Evolutionary conservation across 53 echinoderm and acorn worm genomes (phyloP), one percentile per base, ranked within the genome.

Genomic region (Henricia sp.): DNA sequence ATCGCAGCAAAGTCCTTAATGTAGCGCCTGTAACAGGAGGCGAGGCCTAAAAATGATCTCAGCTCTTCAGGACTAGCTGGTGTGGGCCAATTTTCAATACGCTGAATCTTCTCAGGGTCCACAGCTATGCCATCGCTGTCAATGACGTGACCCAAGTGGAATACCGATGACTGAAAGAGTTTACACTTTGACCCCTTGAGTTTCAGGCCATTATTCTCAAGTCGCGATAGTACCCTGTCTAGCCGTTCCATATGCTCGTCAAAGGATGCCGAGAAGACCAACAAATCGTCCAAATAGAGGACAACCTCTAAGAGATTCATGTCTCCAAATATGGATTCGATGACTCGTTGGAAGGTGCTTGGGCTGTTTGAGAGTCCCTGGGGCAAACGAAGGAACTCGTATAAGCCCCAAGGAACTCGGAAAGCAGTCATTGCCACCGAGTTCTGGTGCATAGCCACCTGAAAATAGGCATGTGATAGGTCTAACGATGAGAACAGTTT

Each of bases 41-140:
- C 65, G 33, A 65, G 37, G 9, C 65, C 65, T 9, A 65, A 36
- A 33, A 65, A 65, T 65, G 65, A 65, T 17, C 65, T 32, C 24
- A 65, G 17, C 17, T 65, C 26, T 33, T 65, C 26, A 32, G 17
- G 5, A 23, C 17, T 65, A 17, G 5, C 17, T 16, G 65, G 29
- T 8, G 17, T 1, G 3, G 65, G 65, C 29, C 65, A 65, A 17
- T 65, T 26, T 4, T 3, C 6, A 6, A 65, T 23, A 6, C 53
- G 52, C n/a, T n/a, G n/a, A n/a, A n/a, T n/a, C n/a, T n/a, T n/a
- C n/a, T n/a, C 16, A 14, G 13, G 13, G 53, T 53, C 53, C 4
- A 53, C 53, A 0, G 53, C 19, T 4, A 53, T 24, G 23, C 53
- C 53, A 1, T 8, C 19, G 23, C 11, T 17, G 53, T 17, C 23